These are phyloP conservation scores for Pegoplata infirma DNA, from an alignment of 2,888 invertebrate species.

Conservation along the genomic window DNA sequence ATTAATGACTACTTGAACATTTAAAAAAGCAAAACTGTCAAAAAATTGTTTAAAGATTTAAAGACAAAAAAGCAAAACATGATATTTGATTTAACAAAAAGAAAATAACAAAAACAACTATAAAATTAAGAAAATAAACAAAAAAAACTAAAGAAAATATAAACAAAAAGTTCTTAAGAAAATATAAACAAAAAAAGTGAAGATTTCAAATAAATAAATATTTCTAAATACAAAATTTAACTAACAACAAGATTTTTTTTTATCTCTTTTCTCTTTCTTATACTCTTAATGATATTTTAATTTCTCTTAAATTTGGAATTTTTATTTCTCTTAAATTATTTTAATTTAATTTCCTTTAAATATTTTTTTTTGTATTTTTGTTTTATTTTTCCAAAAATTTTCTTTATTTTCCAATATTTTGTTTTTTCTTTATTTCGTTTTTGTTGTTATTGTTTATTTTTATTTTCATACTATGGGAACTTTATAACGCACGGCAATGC, in stretches of 20 bases:
- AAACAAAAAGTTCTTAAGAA: too few species aligned
- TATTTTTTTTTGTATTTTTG: conserved; percentile 12
- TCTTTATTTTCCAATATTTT: conserved; percentile 62
- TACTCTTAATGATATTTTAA: too few species aligned
- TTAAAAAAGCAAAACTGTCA: conserved; percentile 32
- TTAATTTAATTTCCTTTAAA: conserved; percentile 3
- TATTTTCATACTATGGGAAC: conserved; percentile 76
- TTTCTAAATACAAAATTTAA: conserved; percentile 16
- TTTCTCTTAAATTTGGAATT: conserved; percentile 10
- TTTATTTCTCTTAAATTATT: conserved; percentile 19
- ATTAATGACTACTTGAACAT: conserved; percentile 26
- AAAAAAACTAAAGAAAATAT: conserved; percentile 62
- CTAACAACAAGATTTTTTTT: conserved; percentile 47
- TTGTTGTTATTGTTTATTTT: conserved; percentile 75
- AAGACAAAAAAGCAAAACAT: conserved; percentile 44
- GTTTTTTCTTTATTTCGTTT: conserved; percentile 66
- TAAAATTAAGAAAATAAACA: conserved; percentile 38
- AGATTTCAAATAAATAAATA: conserved; percentile 12
- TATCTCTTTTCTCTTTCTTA: conserved; percentile 23
- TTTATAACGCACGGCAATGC: conserved; percentile 82
- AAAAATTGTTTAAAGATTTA: background rate
- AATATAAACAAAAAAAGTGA: conserved; percentile 29
- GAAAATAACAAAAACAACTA: conserved; percentile 27
- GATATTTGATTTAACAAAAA: conserved; percentile 54
- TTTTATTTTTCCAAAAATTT: conserved; percentile 34